Evolutionary conservation across 2,888 invertebrate species (phyloP).

Genomic region (Cerceris rybyensis): DNA sequence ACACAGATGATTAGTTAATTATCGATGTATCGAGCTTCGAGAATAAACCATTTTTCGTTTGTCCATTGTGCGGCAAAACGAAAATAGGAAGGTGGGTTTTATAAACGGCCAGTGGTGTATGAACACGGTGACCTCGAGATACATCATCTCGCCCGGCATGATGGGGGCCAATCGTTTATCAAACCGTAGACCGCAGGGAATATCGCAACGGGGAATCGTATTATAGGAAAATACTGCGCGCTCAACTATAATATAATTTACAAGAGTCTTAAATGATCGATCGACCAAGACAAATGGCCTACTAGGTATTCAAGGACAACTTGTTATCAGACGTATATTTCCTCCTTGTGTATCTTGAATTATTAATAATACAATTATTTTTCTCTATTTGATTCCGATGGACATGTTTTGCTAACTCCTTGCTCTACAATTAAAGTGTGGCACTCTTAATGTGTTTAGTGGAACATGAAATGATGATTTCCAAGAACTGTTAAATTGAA

Average conservation of each 20-base stretch:
- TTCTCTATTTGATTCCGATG: neutral
- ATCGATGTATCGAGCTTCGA: constrained; percentile 3
- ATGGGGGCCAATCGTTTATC: constrained; percentile 50
- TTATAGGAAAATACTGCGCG: constrained; percentile 37
- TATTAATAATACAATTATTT: neutral
- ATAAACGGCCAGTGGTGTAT: constrained; percentile 45
- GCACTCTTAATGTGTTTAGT: too few species aligned
- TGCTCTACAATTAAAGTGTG: too few species aligned
- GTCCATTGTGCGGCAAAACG: constrained; percentile 2
- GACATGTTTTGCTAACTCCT: too few species aligned
- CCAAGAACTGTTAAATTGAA: too few species aligned
- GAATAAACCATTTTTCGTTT: constrained; percentile 44
- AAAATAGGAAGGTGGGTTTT: constrained; percentile 42
- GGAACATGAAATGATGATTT: too few species aligned
- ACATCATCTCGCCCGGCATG: constrained; percentile 48
- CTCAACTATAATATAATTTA: constrained; percentile 37
- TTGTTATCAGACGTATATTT: constrained; percentile 19
- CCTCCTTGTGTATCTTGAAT: neutral
- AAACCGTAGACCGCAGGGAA: constrained; percentile 26
- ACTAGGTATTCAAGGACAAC: constrained; percentile 41
- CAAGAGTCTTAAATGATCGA: constrained; percentile 34
- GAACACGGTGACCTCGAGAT: constrained; percentile 34
- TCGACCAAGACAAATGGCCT: constrained; percentile 22
- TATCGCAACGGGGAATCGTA: constrained; percentile 37
- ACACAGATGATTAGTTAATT: constrained; percentile 35